These are phyloP conservation scores for Lordiphosa stackelbergi DNA, from an alignment of 1,140 invertebrate species.

Conservation along the genomic window DNA sequence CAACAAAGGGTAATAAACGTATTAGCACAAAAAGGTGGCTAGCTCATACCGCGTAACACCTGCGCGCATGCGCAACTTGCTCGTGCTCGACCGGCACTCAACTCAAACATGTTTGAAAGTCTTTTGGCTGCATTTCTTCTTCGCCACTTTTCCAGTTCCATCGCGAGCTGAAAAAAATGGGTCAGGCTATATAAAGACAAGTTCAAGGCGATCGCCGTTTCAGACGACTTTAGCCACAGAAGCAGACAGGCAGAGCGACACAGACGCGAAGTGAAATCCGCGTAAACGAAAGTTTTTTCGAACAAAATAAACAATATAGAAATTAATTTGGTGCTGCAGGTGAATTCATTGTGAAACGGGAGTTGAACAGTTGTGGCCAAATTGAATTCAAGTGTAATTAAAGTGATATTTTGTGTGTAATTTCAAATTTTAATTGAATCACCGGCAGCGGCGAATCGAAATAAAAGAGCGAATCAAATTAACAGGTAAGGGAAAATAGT, in stretches of 20 bases:
- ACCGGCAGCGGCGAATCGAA: conserved; percentile 9
- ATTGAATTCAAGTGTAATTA: conserved; percentile 12
- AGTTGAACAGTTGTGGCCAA: conserved; percentile 48
- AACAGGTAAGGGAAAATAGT: conserved; percentile 19
- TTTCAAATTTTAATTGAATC: conserved; percentile 21
- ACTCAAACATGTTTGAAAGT: conserved; percentile 39
- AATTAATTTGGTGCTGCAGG: conserved; percentile 51
- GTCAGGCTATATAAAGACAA: conserved; percentile 79
- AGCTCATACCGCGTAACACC: conserved; percentile 15
- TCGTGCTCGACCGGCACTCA: neutral
- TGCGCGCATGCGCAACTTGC: conserved; percentile 22
- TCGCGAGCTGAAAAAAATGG: conserved; percentile 74
- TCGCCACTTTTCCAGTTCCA: conserved; percentile 29
- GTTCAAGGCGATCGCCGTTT: conserved; percentile 79
- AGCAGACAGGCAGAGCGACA: conserved; percentile 5
- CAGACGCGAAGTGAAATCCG: conserved; percentile 34
- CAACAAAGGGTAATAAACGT: conserved; percentile 60
- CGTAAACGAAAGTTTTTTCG: conserved; percentile 43
- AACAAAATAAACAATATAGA: conserved; percentile 22
- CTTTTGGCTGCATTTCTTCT: conserved; percentile 62
- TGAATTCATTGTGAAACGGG: conserved; percentile 51
- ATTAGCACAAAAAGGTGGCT: conserved; percentile 32
- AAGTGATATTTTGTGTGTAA: conserved; percentile 27
- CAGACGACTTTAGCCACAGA: conserved; percentile 56
- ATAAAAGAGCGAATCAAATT: conserved; percentile 3